These are phyloP conservation scores for Manis crassicaudata DNA, from an alignment of 2,797 vertebrate species.

Conservation along the genomic window DNA sequence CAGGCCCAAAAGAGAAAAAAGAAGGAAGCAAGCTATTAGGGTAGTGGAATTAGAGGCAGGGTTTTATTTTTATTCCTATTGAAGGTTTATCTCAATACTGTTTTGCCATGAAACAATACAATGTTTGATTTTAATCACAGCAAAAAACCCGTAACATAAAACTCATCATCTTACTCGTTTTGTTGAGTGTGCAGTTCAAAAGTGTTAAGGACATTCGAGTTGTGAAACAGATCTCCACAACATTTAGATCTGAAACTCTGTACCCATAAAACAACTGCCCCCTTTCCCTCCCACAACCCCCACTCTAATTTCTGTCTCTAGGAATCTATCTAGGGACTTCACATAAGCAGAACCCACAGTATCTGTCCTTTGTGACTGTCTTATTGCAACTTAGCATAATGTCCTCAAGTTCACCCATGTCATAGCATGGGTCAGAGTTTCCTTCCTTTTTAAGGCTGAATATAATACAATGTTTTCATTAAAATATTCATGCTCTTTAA, in stretches of 20 bases:
- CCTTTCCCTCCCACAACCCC: background rate
- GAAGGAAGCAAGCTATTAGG: background rate
- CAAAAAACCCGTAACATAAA: background rate
- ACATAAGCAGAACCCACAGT: background rate
- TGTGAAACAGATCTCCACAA: background rate
- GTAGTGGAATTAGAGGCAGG: background rate
- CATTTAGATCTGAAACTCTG: background rate
- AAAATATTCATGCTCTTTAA: background rate
- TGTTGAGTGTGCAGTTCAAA: background rate
- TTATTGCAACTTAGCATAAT: background rate
- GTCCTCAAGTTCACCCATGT: background rate
- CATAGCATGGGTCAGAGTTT: background rate
- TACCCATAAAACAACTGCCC: background rate
- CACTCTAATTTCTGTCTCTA: background rate
- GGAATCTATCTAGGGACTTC: background rate
- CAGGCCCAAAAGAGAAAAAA: background rate
- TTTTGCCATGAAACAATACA: background rate
- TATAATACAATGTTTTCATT: background rate
- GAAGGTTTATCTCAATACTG: background rate
- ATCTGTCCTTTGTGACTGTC: background rate
- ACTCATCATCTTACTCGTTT: background rate
- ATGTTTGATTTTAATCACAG: background rate
- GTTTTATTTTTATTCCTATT: background rate
- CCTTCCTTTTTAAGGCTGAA: background rate
- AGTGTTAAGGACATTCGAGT: background rate